Evolutionary conservation across 2,113 vertebrate genomes (phyloP).

Genomic region (Heptranchias perlo): DNA sequence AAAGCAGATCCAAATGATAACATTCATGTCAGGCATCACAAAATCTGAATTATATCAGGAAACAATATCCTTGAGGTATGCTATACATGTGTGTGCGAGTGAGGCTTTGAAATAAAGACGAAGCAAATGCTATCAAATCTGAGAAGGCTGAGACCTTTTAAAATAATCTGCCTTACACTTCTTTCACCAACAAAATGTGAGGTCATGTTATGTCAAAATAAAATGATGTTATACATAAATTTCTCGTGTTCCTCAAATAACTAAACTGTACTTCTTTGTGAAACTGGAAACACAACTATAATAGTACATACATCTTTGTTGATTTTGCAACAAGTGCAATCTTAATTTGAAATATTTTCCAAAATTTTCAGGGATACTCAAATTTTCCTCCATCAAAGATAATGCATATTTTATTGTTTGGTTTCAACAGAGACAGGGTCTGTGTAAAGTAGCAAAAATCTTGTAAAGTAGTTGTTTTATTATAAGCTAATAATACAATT

Average conservation of each 20-base stretch:
- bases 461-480: not conserved
- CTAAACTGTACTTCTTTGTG: not conserved
- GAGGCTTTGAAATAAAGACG: not conserved
- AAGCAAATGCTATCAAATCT: conserved; percentile 21
- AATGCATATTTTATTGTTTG: not conserved
- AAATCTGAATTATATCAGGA: not conserved
- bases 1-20: not conserved
- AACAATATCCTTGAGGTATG: not conserved
- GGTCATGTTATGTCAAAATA: not conserved
- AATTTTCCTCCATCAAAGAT: not conserved
- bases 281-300: not conserved
- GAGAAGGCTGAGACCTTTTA: not conserved
- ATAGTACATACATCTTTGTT: not conserved
- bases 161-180: not conserved
- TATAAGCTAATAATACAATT: not conserved
- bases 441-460: not conserved
- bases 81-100: not conserved
- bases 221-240: not conserved
- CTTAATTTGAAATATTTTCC: not conserved
- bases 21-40: not conserved
- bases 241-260: not conserved
- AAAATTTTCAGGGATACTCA: not conserved
- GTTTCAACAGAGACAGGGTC: not conserved
- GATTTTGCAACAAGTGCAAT: not conserved
- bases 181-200: not conserved